Percentiles rank a stretch among this genome's conserved stretches.
phyloP scores from a whole-genome alignment of 1,140 invertebrate genomes.

The Myzus persicae region DNA sequence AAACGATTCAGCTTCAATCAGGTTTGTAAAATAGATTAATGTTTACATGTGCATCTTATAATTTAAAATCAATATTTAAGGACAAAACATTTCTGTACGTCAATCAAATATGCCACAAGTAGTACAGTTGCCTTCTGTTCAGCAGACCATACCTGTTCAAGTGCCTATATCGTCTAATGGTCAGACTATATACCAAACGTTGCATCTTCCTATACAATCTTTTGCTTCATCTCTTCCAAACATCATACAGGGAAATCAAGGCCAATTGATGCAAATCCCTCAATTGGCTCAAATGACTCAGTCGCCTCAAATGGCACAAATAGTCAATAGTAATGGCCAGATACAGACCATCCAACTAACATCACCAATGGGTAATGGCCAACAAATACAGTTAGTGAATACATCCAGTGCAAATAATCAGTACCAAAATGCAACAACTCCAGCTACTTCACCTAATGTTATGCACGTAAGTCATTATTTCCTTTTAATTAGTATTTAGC shows the following conservation, averaged over 20 bases:
- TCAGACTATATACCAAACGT: conserved; percentile 91
- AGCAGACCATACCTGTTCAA: conserved; percentile 87
- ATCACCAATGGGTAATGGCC: conserved; percentile 46
- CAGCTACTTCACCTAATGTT: conserved; percentile 55
- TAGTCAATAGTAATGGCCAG: conserved; percentile 85
- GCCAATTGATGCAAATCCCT: conserved; percentile 76
- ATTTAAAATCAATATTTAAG: not conserved
- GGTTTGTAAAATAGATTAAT: conserved; percentile 43
- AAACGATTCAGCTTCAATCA: conserved; percentile 65
- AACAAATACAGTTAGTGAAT: conserved; percentile 56
- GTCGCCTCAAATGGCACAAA: conserved; percentile 79
- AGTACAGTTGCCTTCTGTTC: conserved; percentile 76
- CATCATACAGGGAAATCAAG: conserved; percentile 65
- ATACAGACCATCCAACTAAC: conserved; percentile 86
- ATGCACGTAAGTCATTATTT: conserved; percentile 37
- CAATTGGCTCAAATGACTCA: conserved; percentile 68
- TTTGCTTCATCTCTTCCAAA: conserved; percentile 70
- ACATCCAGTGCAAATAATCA: conserved; percentile 26
- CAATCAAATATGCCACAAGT: conserved; percentile 70
- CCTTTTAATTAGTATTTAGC: not conserved
- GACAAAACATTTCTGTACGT: conserved; percentile 74
- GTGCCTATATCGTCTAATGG: conserved; percentile 90
- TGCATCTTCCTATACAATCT: conserved; percentile 87
- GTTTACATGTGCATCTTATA: conserved; percentile 62
- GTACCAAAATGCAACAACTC: conserved; percentile 46